Conservation (phyloP, 2,888 invertebrate genomes). For the Perithous albicinctus region DNA sequence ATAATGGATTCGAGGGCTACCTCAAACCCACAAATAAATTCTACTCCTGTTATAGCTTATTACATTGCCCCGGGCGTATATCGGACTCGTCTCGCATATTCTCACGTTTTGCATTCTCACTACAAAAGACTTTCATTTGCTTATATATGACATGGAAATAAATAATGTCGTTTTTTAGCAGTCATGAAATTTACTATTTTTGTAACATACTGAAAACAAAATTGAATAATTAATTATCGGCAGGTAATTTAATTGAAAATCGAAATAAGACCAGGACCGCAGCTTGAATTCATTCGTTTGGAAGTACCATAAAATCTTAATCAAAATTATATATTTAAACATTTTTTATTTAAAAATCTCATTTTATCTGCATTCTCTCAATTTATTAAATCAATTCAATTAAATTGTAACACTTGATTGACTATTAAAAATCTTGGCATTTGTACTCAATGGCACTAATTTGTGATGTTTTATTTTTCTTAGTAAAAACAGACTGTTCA, state of each 20-base stretch:
- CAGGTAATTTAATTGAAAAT: neutral
- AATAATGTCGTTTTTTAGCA: neutral
- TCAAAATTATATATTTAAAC: too few relatives aligned
- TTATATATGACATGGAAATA: neutral
- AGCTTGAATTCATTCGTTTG: too few relatives aligned
- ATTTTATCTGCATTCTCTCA: too few relatives aligned
- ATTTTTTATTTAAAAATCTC: too few relatives aligned
- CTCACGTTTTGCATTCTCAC: neutral
- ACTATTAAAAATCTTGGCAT: too few relatives aligned
- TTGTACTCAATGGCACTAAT: too few relatives aligned
- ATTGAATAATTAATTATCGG: neutral
- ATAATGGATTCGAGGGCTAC: slow-evolving; percentile 73
- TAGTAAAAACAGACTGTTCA: too few relatives aligned
- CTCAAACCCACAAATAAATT: slow-evolving; percentile 80
- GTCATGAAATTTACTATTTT: neutral
- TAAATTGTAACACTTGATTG: too few relatives aligned
- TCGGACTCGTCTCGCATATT: neutral
- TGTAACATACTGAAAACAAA: neutral
- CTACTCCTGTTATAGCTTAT: slow-evolving; percentile 73
- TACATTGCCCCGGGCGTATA: slow-evolving; percentile 49
- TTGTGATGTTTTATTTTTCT: too few relatives aligned
- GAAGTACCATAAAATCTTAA: too few relatives aligned
- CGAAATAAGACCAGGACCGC: too few relatives aligned
- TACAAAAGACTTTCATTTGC: neutral
- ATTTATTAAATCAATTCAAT: too few relatives aligned